Evolutionary conservation across 1,140 invertebrate genomes (phyloP).

Genomic region (Psix sp.): DNA sequence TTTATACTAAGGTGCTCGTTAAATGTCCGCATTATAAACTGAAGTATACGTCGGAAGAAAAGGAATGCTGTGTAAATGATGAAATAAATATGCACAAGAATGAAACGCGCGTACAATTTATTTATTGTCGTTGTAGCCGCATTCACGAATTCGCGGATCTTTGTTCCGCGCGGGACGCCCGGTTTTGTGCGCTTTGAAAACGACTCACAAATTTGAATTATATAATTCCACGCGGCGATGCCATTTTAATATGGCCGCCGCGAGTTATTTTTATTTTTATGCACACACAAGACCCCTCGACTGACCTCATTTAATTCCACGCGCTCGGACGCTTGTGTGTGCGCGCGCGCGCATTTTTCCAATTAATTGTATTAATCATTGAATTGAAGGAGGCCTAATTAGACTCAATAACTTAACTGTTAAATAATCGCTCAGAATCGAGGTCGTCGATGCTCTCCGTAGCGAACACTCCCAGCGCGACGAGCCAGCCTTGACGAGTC

Average conservation of each 20-base stretch:
- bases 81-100: slow-evolving; percentile 53
- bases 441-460: slow-evolving; percentile 68
- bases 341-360: slow-evolving; percentile 70
- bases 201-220: slow-evolving; percentile 46
- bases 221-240: slow-evolving; percentile 39
- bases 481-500: slow-evolving; percentile 55
- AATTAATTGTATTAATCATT: slow-evolving; percentile 77
- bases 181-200: slow-evolving; percentile 27
- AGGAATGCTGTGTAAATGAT: slow-evolving; percentile 46
- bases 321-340: slow-evolving; percentile 36
- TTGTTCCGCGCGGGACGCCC: slow-evolving; percentile 39
- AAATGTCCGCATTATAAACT: slow-evolving; percentile 43
- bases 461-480: slow-evolving; percentile 48
- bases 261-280: slow-evolving; percentile 55
- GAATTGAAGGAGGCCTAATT: slow-evolving; percentile 76
- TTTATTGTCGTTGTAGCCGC: slow-evolving; percentile 43
- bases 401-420: slow-evolving; percentile 77
- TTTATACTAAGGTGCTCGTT: slow-evolving; percentile 56
- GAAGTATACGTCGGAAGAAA: slow-evolving; percentile 11
- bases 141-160: slow-evolving; percentile 40
- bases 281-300: slow-evolving; percentile 49
- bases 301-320: slow-evolving; percentile 62
- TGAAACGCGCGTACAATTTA: slow-evolving; percentile 41
- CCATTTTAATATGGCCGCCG: slow-evolving; percentile 50
- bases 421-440: slow-evolving; percentile 77